Percentiles rank a stretch among this genome's conserved stretches.
Conservation (phyloP, 2,797 vertebrate genomes). For the Tadarida brasiliensis region DNA sequence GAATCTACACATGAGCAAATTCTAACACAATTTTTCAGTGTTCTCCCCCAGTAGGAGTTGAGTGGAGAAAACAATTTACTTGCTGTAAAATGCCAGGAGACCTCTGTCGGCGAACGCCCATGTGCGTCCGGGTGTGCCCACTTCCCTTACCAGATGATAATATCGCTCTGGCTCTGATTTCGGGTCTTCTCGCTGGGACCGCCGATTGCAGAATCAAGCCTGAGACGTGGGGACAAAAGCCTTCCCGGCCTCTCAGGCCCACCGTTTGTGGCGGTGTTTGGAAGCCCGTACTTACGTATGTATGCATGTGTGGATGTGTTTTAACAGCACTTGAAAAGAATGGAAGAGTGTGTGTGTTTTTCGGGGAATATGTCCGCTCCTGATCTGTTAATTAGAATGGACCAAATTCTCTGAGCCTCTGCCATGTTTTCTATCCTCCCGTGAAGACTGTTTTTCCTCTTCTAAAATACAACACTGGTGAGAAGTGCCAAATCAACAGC, state of each 20-base stretch:
- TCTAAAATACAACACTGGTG: conserved; percentile 47
- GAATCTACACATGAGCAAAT: conserved; percentile 71
- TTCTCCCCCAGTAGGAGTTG: conserved; percentile 70
- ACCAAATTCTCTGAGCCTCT: conserved; percentile 68
- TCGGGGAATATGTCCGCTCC: conserved; percentile 55
- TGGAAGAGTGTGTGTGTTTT: conserved; percentile 66
- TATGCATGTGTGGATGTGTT: not conserved
- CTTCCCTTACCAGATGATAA: conserved; percentile 80
- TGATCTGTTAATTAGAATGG: conserved; percentile 72
- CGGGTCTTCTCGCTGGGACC: conserved; percentile 75
- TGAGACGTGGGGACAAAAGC: conserved; percentile 41
- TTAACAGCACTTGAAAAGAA: conserved; percentile 62
- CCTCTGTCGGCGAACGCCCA: conserved; percentile 77
- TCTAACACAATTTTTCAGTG: conserved; percentile 71
- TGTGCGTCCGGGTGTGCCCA: conserved; percentile 59
- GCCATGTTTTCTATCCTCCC: conserved; percentile 52
- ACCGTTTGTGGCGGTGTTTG: not conserved
- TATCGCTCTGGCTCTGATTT: conserved; percentile 69
- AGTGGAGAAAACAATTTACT: conserved; percentile 69
- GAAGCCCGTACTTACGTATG: not conserved
- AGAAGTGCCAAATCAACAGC: conserved; percentile 61
- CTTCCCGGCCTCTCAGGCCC: conserved; percentile 61
- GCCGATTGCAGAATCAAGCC: conserved; percentile 70
- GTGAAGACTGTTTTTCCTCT: conserved; percentile 57
- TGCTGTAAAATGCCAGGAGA: conserved; percentile 72